These are phyloP conservation scores for Scaptomyza polygonia DNA, from an alignment of 2,888 invertebrate genomes.

Conservation along the genomic window DNA sequence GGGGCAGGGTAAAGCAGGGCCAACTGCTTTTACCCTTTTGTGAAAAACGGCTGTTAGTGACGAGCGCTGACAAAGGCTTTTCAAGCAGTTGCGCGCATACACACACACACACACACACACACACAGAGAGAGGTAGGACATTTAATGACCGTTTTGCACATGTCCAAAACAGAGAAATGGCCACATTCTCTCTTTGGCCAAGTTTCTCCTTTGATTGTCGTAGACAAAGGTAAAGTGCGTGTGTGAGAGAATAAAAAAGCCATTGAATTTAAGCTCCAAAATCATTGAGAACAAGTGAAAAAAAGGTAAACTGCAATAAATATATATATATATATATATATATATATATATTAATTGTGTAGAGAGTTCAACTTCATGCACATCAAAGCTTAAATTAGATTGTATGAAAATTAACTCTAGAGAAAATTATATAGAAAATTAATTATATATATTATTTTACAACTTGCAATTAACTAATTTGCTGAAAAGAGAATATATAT, in stretches of 20 bases:
- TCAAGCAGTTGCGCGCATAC: slow-evolving; percentile 36
- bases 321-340: background rate
- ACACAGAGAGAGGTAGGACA: slow-evolving; percentile 34
- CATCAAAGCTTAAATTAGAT: background rate
- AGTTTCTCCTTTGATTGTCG: slow-evolving; percentile 10
- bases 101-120: background rate
- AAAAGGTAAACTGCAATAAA: background rate
- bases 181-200: slow-evolving; percentile 14
- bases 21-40: background rate
- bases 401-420: too few relatives aligned
- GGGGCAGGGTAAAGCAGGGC: background rate
- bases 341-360: background rate
- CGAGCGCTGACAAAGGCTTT: slow-evolving; percentile 60
- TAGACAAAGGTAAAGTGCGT: slow-evolving; percentile 68
- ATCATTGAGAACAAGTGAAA: slow-evolving; percentile 19
- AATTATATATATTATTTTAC: too few relatives aligned
- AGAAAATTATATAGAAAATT: too few relatives aligned
- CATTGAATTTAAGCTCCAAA: slow-evolving; percentile 32
- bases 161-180: slow-evolving; percentile 71
- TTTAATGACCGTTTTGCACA: slow-evolving; percentile 68
- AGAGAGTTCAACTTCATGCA: background rate
- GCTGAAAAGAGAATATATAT: too few relatives aligned
- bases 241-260: slow-evolving; percentile 9
- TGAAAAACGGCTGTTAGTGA: slow-evolving; percentile 24
- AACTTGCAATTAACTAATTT: too few relatives aligned